phyloP scores from a whole-genome alignment of 2,113 vertebrate species.

The Psammodynastes pulverulentus region DNA sequence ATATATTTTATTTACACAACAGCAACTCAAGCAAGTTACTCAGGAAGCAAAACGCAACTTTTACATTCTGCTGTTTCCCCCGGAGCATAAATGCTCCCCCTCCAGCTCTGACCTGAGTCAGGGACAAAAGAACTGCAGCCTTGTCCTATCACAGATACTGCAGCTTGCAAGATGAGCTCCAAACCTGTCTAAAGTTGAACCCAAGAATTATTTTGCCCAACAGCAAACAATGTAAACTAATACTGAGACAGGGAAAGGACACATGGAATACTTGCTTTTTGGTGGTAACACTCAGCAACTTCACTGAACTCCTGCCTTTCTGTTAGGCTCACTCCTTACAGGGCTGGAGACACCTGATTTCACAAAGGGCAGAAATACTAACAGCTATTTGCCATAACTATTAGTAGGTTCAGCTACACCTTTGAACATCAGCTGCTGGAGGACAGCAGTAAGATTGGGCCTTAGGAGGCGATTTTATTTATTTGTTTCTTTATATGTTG shows the following conservation, averaged over 20 bases:
- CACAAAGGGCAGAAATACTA: not conserved
- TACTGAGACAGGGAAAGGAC: not conserved
- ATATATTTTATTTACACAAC: constrained; percentile 46
- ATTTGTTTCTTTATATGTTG: not conserved
- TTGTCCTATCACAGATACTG: not conserved
- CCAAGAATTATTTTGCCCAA: not conserved
- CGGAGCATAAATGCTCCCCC: not conserved
- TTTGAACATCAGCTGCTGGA: not conserved
- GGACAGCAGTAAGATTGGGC: not conserved
- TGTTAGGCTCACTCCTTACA: not conserved
- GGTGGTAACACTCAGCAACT: not conserved
- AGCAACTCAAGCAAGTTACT: constrained; percentile 37
- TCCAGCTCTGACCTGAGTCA: not conserved
- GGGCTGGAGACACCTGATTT: not conserved
- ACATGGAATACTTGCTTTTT: not conserved
- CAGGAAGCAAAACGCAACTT: not conserved
- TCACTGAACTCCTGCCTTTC: not conserved
- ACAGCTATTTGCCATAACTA: not conserved
- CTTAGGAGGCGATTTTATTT: not conserved
- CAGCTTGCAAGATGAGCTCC: not conserved
- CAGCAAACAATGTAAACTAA: not conserved
- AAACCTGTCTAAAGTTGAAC: not conserved
- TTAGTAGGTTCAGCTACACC: not conserved
- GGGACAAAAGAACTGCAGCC: no score
- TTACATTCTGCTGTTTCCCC: not conserved